Percentiles rank a stretch among this genome's conserved stretches.
Evolutionary conservation across 2,888 invertebrate species (phyloP).

Genomic region (Pogonocherus hispidulus): DNA sequence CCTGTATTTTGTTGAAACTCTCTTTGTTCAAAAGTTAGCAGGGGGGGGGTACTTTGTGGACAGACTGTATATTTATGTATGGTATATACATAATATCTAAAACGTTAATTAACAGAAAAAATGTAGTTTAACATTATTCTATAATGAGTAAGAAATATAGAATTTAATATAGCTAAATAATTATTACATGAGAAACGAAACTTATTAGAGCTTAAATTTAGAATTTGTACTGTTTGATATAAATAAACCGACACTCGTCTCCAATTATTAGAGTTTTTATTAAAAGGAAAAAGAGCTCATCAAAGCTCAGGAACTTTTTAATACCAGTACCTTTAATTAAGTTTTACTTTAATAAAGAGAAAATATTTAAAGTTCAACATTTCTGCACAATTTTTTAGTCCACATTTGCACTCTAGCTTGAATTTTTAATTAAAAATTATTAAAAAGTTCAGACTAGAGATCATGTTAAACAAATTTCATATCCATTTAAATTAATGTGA

Average conservation of each 20-base stretch:
- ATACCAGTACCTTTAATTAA: not conserved
- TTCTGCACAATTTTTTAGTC: not conserved
- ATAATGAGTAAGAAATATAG: too few relatives aligned
- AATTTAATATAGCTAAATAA: too few relatives aligned
- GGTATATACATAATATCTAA: too few relatives aligned
- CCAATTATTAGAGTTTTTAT: not conserved
- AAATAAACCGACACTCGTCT: not conserved
- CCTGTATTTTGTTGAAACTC: too few relatives aligned
- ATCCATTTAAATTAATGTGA: too few relatives aligned
- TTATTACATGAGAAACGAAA: not conserved
- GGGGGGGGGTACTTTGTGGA: too few relatives aligned
- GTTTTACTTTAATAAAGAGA: conserved; percentile 11
- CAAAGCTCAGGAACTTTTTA: conserved; percentile 1
- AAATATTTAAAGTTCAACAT: not conserved
- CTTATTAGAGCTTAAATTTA: not conserved
- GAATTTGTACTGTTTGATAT: not conserved
- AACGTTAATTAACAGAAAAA: too few relatives aligned
- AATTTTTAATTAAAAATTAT: conserved; percentile 14
- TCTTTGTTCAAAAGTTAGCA: too few relatives aligned
- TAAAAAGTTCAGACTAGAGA: not conserved
- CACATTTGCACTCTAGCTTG: conserved; percentile 3
- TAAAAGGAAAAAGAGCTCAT: not conserved
- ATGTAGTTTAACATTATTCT: too few relatives aligned
- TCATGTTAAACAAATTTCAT: not conserved
- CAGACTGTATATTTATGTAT: too few relatives aligned